Conservation (phyloP, 2,888 invertebrate genomes). For the Ephialtes manifestator region DNA sequence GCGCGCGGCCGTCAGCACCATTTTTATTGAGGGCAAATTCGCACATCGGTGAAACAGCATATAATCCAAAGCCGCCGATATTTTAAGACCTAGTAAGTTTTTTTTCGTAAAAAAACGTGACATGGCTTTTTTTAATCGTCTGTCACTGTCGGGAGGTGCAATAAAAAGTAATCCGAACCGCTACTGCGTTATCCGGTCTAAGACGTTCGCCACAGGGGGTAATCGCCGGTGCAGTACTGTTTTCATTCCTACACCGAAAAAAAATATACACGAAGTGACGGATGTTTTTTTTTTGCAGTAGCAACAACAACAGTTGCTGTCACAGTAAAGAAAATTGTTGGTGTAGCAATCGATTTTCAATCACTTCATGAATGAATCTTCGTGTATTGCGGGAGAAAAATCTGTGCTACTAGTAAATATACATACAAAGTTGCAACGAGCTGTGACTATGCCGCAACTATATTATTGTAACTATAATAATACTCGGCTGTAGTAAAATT, state of each 20-base stretch:
- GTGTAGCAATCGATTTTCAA: too few species aligned
- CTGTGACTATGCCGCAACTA: too few species aligned
- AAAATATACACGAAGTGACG: neutral
- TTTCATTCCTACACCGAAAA: neutral
- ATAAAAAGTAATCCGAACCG: slow-evolving; percentile 19
- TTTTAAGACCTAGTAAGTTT: slow-evolving; percentile 28
- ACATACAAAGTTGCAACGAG: too few species aligned
- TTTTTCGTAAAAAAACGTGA: slow-evolving; percentile 14
- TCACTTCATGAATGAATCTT: too few species aligned
- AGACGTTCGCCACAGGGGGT: slow-evolving; percentile 8
- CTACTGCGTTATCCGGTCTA: slow-evolving; percentile 27
- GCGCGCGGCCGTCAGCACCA: slow-evolving; percentile 30
- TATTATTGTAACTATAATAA: too few species aligned
- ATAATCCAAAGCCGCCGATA: slow-evolving; percentile 2
- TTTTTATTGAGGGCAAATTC: slow-evolving; percentile 67
- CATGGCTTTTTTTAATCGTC: slow-evolving; percentile 3
- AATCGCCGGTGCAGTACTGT: neutral
- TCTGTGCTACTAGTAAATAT: too few species aligned
- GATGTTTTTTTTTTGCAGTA: too few species aligned
- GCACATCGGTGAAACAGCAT: neutral
- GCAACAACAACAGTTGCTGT: too few species aligned
- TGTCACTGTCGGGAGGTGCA: neutral
- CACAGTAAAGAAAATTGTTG: too few species aligned
- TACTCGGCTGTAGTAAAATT: too few species aligned
- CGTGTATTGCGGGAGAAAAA: too few species aligned